Conservation (phyloP, 2,888 invertebrate genomes). For the Eudasyphora cyanicolor region DNA sequence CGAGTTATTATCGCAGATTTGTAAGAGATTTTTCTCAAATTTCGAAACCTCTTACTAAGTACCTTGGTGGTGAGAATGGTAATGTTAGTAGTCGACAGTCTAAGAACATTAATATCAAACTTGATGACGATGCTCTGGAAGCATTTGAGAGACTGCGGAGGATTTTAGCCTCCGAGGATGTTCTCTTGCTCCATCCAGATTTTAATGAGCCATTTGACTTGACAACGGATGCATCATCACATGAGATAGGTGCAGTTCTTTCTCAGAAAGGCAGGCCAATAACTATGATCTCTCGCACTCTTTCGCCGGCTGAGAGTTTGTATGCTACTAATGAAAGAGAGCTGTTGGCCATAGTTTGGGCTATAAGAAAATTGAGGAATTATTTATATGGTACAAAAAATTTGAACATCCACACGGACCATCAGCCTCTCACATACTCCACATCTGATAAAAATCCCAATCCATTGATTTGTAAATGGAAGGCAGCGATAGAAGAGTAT, state of each 20-base stretch:
- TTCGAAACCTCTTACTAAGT: slow-evolving; percentile 42
- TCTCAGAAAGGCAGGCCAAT: no score
- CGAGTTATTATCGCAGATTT: slow-evolving; percentile 43
- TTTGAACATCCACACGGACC: slow-evolving; percentile 38
- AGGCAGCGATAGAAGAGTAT: slow-evolving; percentile 26
- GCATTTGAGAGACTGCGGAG: no score
- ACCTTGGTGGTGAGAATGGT: slow-evolving; percentile 58
- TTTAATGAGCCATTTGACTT: no score
- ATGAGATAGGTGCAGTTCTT: no score
- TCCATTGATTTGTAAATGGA: slow-evolving; percentile 39
- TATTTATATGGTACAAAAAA: slow-evolving; percentile 32
- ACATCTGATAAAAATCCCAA: slow-evolving; percentile 25
- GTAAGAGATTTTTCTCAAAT: slow-evolving; percentile 42
- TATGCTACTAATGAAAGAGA: no score
- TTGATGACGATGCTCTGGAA: no score
- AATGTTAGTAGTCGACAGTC: slow-evolving; percentile 33
- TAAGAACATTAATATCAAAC: slow-evolving; percentile 15
- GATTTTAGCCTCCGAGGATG: no score
- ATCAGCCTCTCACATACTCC: slow-evolving; percentile 30
- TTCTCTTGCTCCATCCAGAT: no score
- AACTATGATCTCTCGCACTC: no score
- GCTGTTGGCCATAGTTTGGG: not conserved
- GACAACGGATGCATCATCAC: no score
- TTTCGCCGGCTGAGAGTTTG: no score
- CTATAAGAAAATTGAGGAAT: slow-evolving; percentile 34